These are phyloP conservation scores for Didymodactylos carnosus DNA, from an alignment of 2,888 invertebrate genomes.

Conservation along the genomic window DNA sequence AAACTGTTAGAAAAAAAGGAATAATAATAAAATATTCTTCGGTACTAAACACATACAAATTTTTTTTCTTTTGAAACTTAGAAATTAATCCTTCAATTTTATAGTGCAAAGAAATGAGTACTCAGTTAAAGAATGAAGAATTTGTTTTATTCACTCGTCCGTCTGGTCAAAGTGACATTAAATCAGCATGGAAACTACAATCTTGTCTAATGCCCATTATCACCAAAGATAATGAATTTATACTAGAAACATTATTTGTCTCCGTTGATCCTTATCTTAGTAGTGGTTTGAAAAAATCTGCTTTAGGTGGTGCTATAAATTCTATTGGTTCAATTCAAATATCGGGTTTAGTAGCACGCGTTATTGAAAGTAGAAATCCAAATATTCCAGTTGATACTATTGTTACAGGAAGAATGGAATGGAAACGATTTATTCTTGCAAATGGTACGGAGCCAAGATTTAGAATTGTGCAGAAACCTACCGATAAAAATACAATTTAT, in stretches of 20 bases:
- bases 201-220: neutral
- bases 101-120: neutral
- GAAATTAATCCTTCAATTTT: no score
- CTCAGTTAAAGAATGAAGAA: neutral
- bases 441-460: neutral
- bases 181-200: neutral
- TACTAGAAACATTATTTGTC: neutral
- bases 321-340: neutral
- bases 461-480: neutral
- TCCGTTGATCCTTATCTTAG: neutral
- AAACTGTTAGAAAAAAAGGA: no score
- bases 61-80: no score
- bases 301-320: neutral
- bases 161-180: neutral
- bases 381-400: neutral
- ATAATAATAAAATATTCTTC: no score
- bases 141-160: neutral
- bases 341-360: neutral
- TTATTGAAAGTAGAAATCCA: neutral
- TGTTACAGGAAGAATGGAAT: neutral
- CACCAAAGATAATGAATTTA: neutral
- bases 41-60: no score
- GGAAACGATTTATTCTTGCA: neutral
- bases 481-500: neutral
- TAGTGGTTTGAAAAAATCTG: slow-evolving; percentile 19